Conservation (phyloP, 2,113 vertebrate genomes). For the Tor tambroides region DNA sequence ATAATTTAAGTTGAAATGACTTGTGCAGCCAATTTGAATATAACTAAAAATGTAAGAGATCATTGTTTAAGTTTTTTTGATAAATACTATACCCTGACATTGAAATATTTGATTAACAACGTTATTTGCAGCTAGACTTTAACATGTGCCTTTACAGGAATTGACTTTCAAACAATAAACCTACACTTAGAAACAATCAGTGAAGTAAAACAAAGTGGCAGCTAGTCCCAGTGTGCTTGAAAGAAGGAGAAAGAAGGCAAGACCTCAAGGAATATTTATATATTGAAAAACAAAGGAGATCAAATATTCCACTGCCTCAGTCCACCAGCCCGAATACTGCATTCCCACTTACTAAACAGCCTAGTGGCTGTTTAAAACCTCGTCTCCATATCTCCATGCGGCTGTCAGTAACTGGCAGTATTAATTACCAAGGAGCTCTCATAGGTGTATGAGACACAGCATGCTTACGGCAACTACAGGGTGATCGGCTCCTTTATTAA, state of each 20-base stretch:
- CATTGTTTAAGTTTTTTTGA: too few species aligned
- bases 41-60: too few species aligned
- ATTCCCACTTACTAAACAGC: neutral
- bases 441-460: neutral
- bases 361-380: neutral
- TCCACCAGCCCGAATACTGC: neutral
- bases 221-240: neutral
- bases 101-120: neutral
- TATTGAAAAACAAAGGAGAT: slow-evolving; percentile 9
- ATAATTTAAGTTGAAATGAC: too few species aligned
- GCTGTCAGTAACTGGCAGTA: slow-evolving; percentile 2
- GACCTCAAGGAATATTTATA: neutral
- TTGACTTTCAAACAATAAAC: neutral
- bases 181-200: neutral
- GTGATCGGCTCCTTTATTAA: slow-evolving; percentile 15
- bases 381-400: neutral
- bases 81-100: neutral
- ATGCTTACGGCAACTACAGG: neutral
- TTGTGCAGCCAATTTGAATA: too few species aligned
- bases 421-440: neutral
- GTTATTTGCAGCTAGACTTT: neutral
- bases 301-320: neutral
- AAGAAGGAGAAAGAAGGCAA: neutral
- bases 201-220: neutral
- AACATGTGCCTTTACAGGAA: neutral